Conservation (phyloP, 2,888 invertebrate genomes). For the Oscheius onirici region DNA sequence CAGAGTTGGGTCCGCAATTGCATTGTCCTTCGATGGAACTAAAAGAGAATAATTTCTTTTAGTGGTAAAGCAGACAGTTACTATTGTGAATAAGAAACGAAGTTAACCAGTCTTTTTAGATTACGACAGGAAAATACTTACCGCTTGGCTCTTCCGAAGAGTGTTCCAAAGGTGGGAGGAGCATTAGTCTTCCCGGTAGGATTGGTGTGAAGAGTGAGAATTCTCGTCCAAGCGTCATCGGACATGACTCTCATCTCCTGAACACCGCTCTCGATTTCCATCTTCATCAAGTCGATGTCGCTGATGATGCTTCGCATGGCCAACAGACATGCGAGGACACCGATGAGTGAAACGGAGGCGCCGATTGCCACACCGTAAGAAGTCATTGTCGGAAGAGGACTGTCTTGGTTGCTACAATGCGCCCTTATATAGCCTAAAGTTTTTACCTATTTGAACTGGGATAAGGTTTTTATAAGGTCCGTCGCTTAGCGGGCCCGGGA, state of each 20-base stretch:
- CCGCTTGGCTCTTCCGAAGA: slow-evolving; percentile 35
- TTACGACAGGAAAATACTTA: neutral
- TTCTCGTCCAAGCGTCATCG: slow-evolving; percentile 55
- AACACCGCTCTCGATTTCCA: slow-evolving; percentile 49
- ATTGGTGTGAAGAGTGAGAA: slow-evolving; percentile 47
- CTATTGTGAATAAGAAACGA: too few species aligned
- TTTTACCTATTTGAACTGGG: too few species aligned
- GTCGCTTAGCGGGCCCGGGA: too few species aligned
- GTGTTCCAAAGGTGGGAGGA: slow-evolving; percentile 47
- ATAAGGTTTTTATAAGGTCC: too few species aligned
- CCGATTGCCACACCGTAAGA: slow-evolving; percentile 47
- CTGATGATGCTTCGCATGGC: slow-evolving; percentile 50
- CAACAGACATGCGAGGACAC: slow-evolving; percentile 46
- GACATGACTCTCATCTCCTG: slow-evolving; percentile 47
- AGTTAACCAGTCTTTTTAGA: too few species aligned
- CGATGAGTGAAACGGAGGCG: slow-evolving; percentile 42
- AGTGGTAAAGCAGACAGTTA: too few species aligned
- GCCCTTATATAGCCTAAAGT: too few species aligned
- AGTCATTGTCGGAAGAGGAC: slow-evolving; percentile 34
- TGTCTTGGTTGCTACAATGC: too few species aligned
- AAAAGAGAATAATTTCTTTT: neutral
- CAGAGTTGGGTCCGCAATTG: slow-evolving; percentile 48
- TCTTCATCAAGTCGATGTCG: slow-evolving; percentile 48
- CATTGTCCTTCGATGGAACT: slow-evolving; percentile 51
- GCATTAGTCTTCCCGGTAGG: slow-evolving; percentile 42